A percentile compares a stretch with the other conserved stretches of the same genome.
These are phyloP conservation scores for Drosophila chauvacae DNA, from an alignment of 1,140 invertebrate species.

Conservation along the genomic window DNA sequence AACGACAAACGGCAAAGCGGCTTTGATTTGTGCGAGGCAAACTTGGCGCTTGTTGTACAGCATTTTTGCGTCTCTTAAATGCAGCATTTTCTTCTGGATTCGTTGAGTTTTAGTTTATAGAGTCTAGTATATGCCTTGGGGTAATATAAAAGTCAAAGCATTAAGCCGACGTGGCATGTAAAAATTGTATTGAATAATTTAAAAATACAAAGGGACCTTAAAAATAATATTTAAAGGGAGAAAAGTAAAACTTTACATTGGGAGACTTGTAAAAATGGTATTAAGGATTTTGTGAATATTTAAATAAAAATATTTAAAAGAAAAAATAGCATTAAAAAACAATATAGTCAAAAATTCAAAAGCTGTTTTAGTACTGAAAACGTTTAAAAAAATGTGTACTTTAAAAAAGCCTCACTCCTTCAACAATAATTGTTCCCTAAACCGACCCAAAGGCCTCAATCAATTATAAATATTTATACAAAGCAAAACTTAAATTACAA, in stretches of 20 bases:
- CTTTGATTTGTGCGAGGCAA: slow-evolving; percentile 67
- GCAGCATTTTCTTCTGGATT: slow-evolving; percentile 33
- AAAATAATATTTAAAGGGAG: not conserved
- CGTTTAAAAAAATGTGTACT: not conserved
- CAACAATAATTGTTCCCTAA: not conserved
- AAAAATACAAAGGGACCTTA: not conserved
- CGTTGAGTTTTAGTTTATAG: slow-evolving; percentile 24
- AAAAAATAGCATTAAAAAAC: not conserved
- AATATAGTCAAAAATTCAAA: not conserved
- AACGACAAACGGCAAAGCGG: slow-evolving; percentile 33
- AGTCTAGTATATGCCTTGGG: slow-evolving; percentile 12
- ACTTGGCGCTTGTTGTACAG: slow-evolving; percentile 82
- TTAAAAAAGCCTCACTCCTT: not conserved
- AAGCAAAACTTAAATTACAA: slow-evolving; percentile 3
- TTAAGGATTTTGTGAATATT: not conserved
- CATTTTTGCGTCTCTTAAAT: slow-evolving; percentile 69
- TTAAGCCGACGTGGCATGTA: slow-evolving; percentile 36
- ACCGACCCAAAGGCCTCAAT: too few species aligned
- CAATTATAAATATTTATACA: slow-evolving; percentile 9
- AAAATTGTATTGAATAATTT: not conserved
- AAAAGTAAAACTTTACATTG: not conserved
- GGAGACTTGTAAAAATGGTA: not conserved
- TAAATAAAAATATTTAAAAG: not conserved
- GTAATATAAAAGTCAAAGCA: slow-evolving; percentile 51
- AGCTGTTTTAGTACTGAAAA: not conserved